Evolutionary conservation across 2,113 vertebrate species (phyloP).

Genomic region (Gambusia affinis): DNA sequence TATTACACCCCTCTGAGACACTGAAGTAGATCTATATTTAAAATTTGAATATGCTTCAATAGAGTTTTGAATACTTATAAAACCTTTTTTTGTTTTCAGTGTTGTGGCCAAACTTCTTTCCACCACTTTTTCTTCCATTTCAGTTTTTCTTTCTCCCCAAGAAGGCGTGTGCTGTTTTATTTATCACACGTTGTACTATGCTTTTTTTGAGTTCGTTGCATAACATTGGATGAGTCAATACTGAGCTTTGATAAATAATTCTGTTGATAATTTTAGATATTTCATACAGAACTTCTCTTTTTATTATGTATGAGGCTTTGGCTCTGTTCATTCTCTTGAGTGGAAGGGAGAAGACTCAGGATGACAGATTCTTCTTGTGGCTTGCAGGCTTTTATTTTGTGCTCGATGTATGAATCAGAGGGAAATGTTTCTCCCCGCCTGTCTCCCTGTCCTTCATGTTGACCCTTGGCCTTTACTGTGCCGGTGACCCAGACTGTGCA

Average conservation of each 20-base stretch:
- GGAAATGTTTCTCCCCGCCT: slow-evolving; percentile 25
- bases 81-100: too few relatives aligned
- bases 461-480: slow-evolving; percentile 3
- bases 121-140: not conserved
- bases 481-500: slow-evolving; percentile 14
- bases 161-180: not conserved
- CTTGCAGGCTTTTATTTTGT: slow-evolving; percentile 37
- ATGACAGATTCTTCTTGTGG: slow-evolving; percentile 44
- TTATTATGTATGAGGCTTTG: slow-evolving; percentile 33
- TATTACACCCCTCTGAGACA: too few relatives aligned
- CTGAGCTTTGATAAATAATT: slow-evolving; percentile 36
- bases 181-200: not conserved
- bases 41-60: too few relatives aligned
- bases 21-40: too few relatives aligned
- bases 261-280: slow-evolving; percentile 17
- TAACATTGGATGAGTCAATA: slow-evolving; percentile 12
- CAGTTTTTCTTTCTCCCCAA: not conserved
- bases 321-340: slow-evolving; percentile 22
- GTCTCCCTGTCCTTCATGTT: slow-evolving; percentile 38
- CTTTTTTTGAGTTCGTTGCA: not conserved
- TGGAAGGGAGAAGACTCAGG: slow-evolving; percentile 16
- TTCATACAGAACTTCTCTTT: slow-evolving; percentile 11
- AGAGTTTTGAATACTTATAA: too few relatives aligned
- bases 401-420: slow-evolving; percentile 42
- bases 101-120: too few relatives aligned